phyloP scores from a whole-genome alignment of 1,140 invertebrate genomes.

The Ostrea edulis region DNA sequence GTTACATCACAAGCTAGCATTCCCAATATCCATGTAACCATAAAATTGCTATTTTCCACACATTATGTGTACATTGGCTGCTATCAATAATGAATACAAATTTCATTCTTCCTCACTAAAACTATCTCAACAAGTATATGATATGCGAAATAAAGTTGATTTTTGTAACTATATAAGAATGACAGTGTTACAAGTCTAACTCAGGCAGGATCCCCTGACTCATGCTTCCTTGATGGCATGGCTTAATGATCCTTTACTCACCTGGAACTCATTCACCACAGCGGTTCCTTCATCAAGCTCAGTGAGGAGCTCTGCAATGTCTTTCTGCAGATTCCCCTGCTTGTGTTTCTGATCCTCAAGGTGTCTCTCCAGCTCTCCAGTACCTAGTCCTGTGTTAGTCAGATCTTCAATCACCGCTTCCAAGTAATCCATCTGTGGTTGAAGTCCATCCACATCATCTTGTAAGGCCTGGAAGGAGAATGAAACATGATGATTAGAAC shows the following conservation, averaged over 20 bases:
- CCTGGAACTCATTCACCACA: constrained; percentile 83
- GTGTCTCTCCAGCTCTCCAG: constrained; percentile 87
- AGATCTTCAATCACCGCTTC: constrained; percentile 87
- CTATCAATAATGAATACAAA: too few relatives aligned
- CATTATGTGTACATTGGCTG: too few relatives aligned
- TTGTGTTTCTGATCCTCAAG: constrained; percentile 87
- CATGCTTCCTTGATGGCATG: neutral
- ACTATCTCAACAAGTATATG: too few relatives aligned
- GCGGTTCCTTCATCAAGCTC: constrained; percentile 92
- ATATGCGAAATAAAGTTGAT: neutral
- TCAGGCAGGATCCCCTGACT: neutral
- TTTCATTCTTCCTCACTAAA: too few relatives aligned
- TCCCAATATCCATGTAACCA: too few relatives aligned
- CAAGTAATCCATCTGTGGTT: constrained; percentile 84
- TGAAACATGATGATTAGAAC: neutral
- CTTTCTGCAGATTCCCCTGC: constrained; percentile 87
- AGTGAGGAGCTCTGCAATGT: constrained; percentile 88
- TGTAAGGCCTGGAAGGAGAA: constrained; percentile 67
- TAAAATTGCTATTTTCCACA: too few relatives aligned
- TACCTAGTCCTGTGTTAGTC: constrained; percentile 85
- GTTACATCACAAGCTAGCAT: neutral
- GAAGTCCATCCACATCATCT: constrained; percentile 85
- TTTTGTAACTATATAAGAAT: neutral
- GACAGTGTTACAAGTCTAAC: neutral
- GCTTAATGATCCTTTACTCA: constrained; percentile 78